Evolutionary conservation across 2,113 vertebrate species (phyloP).

Genomic region (Mola mola): DNA sequence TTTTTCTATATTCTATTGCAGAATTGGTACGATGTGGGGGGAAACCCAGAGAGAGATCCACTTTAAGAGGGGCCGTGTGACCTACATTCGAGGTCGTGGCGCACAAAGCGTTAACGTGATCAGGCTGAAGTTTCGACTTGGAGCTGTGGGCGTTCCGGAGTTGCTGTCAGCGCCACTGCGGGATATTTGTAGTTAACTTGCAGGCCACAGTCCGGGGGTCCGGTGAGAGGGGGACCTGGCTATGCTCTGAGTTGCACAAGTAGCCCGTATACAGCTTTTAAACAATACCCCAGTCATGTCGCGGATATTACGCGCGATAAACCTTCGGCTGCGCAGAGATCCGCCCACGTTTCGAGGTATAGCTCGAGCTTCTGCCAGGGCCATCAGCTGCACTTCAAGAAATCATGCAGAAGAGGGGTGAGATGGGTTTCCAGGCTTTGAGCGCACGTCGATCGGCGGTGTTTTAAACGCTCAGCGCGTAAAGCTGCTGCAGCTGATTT

Average conservation of each 20-base stretch:
- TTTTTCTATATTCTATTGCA: too few species aligned
- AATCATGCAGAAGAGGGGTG: slow-evolving; percentile 64
- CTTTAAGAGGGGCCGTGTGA: not conserved
- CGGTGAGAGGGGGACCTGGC: not conserved
- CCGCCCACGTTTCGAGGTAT: slow-evolving; percentile 1
- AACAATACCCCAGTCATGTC: slow-evolving; percentile 53
- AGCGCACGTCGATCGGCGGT: too few species aligned
- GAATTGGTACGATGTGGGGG: too few species aligned
- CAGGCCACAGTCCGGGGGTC: not conserved
- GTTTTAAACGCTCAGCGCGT: not conserved
- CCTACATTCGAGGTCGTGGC: slow-evolving; percentile 17
- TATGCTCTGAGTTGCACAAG: too few species aligned
- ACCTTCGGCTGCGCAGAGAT: slow-evolving; percentile 47
- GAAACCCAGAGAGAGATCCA: too few species aligned
- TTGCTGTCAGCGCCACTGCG: slow-evolving; percentile 9
- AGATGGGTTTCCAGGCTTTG: slow-evolving; percentile 35
- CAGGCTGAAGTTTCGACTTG: slow-evolving; percentile 32
- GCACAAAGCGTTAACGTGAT: slow-evolving; percentile 44
- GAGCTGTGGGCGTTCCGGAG: slow-evolving; percentile 52
- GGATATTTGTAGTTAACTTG: slow-evolving; percentile 19
- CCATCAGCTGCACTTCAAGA: slow-evolving; percentile 58
- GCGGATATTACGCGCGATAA: slow-evolving; percentile 59
- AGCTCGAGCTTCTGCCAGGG: slow-evolving; percentile 36
- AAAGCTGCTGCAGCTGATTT: not conserved
- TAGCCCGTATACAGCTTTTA: not conserved